These are phyloP conservation scores for Psettodes erumei DNA, from an alignment of 2,113 vertebrate genomes.

Conservation along the genomic window DNA sequence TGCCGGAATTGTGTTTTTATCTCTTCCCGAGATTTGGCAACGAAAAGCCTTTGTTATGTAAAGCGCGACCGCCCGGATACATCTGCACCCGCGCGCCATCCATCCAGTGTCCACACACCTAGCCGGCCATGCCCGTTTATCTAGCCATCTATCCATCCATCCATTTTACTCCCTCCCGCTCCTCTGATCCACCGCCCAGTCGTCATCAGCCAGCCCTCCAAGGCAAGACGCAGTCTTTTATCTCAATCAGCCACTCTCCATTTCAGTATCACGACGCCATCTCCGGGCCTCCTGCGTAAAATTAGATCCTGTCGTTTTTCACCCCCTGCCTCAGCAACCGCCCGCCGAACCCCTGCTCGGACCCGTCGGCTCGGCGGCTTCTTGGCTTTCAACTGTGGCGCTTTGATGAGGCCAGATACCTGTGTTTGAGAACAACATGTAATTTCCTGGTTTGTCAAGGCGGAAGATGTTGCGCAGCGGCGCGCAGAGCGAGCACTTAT, in stretches of 20 bases:
- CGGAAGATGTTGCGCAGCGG: neutral
- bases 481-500: slow-evolving; percentile 41
- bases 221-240: slow-evolving; percentile 60
- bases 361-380: neutral
- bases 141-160: slow-evolving; percentile 41
- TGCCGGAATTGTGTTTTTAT: slow-evolving; percentile 54
- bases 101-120: slow-evolving; percentile 38
- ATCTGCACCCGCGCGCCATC: slow-evolving; percentile 40
- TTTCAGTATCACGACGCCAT: slow-evolving; percentile 34
- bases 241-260: slow-evolving; percentile 62
- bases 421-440: slow-evolving; percentile 28
- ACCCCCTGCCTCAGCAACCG: neutral
- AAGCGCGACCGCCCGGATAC: slow-evolving; percentile 36
- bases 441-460: slow-evolving; percentile 50
- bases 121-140: slow-evolving; percentile 38
- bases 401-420: slow-evolving; percentile 40
- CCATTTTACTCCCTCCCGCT: slow-evolving; percentile 33
- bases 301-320: slow-evolving; percentile 27
- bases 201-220: slow-evolving; percentile 50
- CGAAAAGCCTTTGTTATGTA: slow-evolving; percentile 54
- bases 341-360: neutral
- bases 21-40: slow-evolving; percentile 35
- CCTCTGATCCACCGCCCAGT: slow-evolving; percentile 60
- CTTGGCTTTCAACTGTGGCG: slow-evolving; percentile 5
- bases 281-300: slow-evolving; percentile 41